Evolutionary conservation across 53 echinoderm and acorn worm genomes (phyloP).

Genomic region (Echinometra lucunter): DNA sequence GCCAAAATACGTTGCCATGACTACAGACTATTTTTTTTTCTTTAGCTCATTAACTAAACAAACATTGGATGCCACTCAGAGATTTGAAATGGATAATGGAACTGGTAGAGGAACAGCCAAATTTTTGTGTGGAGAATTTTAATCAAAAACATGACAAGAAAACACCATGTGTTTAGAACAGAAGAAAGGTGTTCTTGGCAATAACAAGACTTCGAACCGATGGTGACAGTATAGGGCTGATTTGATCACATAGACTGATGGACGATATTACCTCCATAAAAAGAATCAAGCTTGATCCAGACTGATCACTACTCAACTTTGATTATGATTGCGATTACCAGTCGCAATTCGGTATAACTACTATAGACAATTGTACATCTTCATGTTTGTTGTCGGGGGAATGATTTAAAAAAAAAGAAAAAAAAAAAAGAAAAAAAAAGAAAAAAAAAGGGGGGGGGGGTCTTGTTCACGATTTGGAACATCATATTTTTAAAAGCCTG

Average conservation of each 20-base stretch:
- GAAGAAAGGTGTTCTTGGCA: constrained; percentile 14
- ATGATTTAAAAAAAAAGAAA: too few relatives aligned
- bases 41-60: constrained; percentile 38
- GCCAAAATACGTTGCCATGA: constrained; percentile 22
- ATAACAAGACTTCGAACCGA: not conserved
- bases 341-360: too few relatives aligned
- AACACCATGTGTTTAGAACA: not conserved
- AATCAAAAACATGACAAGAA: not conserved
- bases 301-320: too few relatives aligned
- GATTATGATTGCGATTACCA: too few relatives aligned
- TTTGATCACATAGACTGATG: not conserved
- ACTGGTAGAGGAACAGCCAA: not conserved
- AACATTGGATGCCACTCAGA: constrained; percentile 44
- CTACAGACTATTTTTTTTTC: not conserved
- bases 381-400: too few relatives aligned
- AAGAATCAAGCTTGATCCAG: too few relatives aligned
- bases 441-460: too few relatives aligned
- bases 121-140: not conserved
- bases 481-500: too few relatives aligned
- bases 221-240: not conserved
- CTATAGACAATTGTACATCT: too few relatives aligned
- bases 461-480: too few relatives aligned
- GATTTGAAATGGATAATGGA: not conserved
- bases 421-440: too few relatives aligned
- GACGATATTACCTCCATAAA: too few relatives aligned